Percentiles rank a stretch among this genome's conserved stretches.
Conservation (phyloP, 1,140 invertebrate species). For the Neodiprion virginianus region DNA sequence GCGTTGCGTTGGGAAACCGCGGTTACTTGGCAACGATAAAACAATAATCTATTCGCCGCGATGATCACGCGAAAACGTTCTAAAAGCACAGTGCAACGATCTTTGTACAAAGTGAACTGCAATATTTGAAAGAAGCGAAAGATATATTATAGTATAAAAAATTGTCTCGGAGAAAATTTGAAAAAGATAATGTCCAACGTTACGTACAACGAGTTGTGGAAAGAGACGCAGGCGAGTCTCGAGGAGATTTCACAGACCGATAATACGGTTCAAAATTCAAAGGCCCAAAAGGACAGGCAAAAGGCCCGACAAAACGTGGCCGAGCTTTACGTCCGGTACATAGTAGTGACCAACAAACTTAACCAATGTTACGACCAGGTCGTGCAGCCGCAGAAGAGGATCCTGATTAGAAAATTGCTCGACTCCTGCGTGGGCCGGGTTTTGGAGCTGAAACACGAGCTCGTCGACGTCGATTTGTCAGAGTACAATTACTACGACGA, state of each 20-base stretch:
- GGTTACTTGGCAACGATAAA: too few species aligned
- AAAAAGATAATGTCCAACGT: conserved; percentile 70
- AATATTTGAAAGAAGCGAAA: too few species aligned
- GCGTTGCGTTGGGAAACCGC: too few species aligned
- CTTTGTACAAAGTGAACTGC: too few species aligned
- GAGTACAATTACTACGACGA: conserved; percentile 90
- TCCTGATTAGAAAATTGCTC: conserved; percentile 78
- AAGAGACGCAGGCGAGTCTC: conserved; percentile 67
- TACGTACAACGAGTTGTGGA: conserved; percentile 75
- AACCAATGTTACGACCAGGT: conserved; percentile 89
- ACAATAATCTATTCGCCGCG: too few species aligned
- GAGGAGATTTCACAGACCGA: conserved; percentile 71
- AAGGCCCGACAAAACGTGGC: conserved; percentile 66
- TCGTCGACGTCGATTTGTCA: conserved; percentile 84
- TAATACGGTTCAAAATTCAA: conserved; percentile 67
- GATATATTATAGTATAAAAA: background rate
- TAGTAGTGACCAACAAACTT: conserved; percentile 76
- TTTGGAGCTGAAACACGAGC: conserved; percentile 81
- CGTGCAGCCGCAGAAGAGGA: conserved; percentile 90
- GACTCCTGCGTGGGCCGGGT: conserved; percentile 82
- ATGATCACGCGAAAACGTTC: too few species aligned
- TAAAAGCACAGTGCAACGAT: too few species aligned
- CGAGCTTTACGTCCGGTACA: conserved; percentile 80
- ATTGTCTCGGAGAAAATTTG: conserved; percentile 9
- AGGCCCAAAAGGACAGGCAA: conserved; percentile 67